Base-by-base conservation (phyloP, 1,140 invertebrate species). In the Aphelenchoides fujianensis region DNA sequence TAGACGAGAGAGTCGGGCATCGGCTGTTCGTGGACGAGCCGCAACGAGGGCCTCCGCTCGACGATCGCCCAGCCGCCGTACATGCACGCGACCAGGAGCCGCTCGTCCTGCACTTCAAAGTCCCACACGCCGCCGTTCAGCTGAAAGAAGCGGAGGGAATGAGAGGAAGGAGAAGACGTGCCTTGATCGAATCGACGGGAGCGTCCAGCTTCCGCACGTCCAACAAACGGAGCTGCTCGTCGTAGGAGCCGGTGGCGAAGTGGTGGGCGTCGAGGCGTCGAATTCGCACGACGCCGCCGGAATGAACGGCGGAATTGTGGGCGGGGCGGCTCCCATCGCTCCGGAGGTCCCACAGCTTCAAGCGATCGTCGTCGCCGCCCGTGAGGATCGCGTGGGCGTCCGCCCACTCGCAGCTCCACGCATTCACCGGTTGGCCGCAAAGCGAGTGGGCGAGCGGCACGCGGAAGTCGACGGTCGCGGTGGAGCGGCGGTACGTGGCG, bases 81-180 rank as follows among this genome's bases (percentile, higher is more conserved):
- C 55, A 59, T 59, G 55, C 34, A 30, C 34, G 55, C 55, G 7
- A 59, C 23, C 34, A 59, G 34, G 19, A 59, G 28, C 23, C 55
- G 55, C 5, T 59, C 55, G 12, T 59, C 55, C 5, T 59, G 5
- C 7, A 59, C 5, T 19, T 59, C 5, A 19, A 59, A 59, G 23
- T 59, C 55, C 55, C 55, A 59, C 28, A 59, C 55, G 23, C 55
- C 55, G 7, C 55, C 55, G 55, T 59, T 32, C 5, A 59, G 34
- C 55, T 59, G 19, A 59, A 59, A 59, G 12, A 16, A 59, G 7
- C 34, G 12, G 5, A 59, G 7, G 55, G 7, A 7, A 30, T 16
- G 34, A 59, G 34, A 32, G 7, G 5, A 5, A 7, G 28, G 19
- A 5, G 34, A 59, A 59, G 34, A 5, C 55, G 19, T 30, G 34